Evolutionary conservation across 1,140 invertebrate species (phyloP), one percentile per base, ranked within the genome.

Genomic region (Capitella teleta): DNA sequence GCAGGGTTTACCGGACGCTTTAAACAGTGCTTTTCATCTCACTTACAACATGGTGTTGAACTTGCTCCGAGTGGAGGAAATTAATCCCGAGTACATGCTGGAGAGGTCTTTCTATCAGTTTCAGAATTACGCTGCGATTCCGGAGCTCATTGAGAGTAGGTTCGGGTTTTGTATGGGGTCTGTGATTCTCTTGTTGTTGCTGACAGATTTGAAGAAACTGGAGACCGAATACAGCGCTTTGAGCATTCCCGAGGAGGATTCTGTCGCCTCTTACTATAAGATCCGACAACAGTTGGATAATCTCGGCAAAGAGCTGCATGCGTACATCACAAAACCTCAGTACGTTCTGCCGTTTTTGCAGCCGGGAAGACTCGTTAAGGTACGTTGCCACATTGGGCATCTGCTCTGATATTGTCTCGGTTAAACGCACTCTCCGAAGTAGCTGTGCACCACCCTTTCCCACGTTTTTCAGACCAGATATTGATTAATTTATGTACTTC

Each of bases 11-110:
- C 82, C 94, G 0, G 95, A 99, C 76, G 85, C 92, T 0, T 85
- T 99, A 25, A 98, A 99, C 72, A 97, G 92, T 1, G 94, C 95
- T 0, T 99, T 99, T 73, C 94, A 98, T 74, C 76, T 99, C 40
- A 98, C 95, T 0, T 99, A 99, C 67, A 99, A 98, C 67, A 99
- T 99, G 96, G 91, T 99, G 8, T 73, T 98, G 6, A 98, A 98
- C 79, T 75, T 98, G 52, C 72, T 98, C 30, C 57, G 79, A 65
- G 96, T 99, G 5, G 95, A 99, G 74, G 95, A 97, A 75, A 97
- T 99, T 49, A 98, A 98, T 78, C 95, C 96, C 0, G 93, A 99
- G 69, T 98, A 95, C 60, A 98, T 99, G 90, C 75, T 99, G 60
- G 92, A 98, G 67, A 79, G 92, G 54, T 95, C 90, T 61, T 99